A percentile compares a stretch with the other conserved stretches of the same genome.
phyloP scores from a whole-genome alignment of 2,797 vertebrate species.

The Rhinogobio ventralis region DNA sequence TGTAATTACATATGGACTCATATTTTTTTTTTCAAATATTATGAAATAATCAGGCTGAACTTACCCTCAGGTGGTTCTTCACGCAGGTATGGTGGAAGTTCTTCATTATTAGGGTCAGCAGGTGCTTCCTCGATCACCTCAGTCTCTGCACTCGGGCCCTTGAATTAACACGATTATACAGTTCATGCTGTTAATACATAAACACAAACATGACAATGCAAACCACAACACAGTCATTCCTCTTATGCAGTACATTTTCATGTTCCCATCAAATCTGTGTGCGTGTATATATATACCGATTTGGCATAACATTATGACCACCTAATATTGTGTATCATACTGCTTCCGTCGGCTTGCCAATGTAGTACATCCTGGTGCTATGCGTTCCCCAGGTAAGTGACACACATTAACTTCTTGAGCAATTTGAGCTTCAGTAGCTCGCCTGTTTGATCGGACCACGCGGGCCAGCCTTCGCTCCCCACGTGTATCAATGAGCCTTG shows the following conservation, averaged over 20 bases:
- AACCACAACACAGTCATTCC: not conserved
- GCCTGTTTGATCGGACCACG: no score
- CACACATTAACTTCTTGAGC: no score
- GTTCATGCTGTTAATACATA: not conserved
- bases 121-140: constrained; percentile 66
- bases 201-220: not conserved
- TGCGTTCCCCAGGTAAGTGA: no score
- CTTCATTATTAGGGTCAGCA: constrained; percentile 59
- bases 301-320: no score
- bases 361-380: no score
- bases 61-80: constrained; percentile 71
- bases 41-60: not conserved
- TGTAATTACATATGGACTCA: not conserved
- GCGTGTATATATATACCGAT: no score
- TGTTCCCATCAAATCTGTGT: no score
- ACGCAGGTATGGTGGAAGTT: constrained; percentile 64
- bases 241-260: not conserved
- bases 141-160: constrained; percentile 64
- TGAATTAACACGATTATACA: constrained; percentile 1
- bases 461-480: no score
- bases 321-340: no score
- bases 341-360: no score
- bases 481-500: no score
- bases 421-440: no score
- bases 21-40: not conserved